phyloP scores from a whole-genome alignment of 1,140 invertebrate species.

The Andrena cerasifolii region DNA sequence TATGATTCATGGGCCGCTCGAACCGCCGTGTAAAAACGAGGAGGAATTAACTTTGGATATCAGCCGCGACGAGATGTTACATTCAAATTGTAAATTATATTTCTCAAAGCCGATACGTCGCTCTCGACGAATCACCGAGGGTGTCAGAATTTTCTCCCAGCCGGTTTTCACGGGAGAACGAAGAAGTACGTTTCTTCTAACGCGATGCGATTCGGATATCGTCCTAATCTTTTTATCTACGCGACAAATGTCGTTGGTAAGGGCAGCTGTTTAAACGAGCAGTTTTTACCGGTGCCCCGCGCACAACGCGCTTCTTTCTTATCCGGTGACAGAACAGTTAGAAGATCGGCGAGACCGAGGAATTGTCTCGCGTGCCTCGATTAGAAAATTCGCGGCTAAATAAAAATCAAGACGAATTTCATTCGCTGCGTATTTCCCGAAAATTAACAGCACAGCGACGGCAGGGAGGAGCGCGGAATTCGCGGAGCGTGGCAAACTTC shows the following conservation, averaged over 20 bases:
- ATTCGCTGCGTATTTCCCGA: background rate
- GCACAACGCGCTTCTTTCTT: background rate
- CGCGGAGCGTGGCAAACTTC: background rate
- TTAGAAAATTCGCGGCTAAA: too few relatives aligned
- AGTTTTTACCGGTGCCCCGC: background rate
- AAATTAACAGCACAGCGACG: background rate
- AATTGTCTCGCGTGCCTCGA: too few relatives aligned
- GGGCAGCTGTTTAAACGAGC: conserved; percentile 2
- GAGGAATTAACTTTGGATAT: conserved; percentile 31
- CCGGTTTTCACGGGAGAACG: too few relatives aligned
- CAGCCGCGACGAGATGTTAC: conserved; percentile 12
- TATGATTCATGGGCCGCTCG: conserved; percentile 14
- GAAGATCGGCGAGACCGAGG: too few relatives aligned
- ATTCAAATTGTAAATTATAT: conserved; percentile 29
- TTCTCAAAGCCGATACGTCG: conserved; percentile 11
- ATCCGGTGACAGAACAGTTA: too few relatives aligned
- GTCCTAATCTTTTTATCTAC: conserved; percentile 18
- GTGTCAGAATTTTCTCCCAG: background rate
- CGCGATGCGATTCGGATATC: background rate
- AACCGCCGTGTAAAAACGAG: conserved; percentile 21
- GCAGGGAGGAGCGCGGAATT: background rate
- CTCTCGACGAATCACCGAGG: background rate
- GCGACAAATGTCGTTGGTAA: background rate
- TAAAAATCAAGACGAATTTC: too few relatives aligned
- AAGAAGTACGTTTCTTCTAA: background rate